These are phyloP conservation scores for Noctua comes DNA, from an alignment of 2,888 invertebrate genomes.

Conservation along the genomic window DNA sequence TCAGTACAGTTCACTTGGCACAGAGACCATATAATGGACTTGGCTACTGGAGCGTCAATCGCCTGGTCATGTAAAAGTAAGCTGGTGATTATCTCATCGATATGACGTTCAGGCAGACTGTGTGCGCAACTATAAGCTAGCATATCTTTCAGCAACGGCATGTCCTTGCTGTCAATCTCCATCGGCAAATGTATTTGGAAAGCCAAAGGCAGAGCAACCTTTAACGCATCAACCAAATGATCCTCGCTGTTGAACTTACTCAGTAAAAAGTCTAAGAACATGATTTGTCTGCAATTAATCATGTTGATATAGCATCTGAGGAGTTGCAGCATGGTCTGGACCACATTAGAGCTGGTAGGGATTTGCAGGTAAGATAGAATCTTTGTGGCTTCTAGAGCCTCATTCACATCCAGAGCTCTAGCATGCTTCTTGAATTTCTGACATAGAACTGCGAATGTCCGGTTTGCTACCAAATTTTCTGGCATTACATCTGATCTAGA, in stretches of 20 bases:
- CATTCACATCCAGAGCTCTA: constrained; percentile 87
- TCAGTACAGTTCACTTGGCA: constrained; percentile 86
- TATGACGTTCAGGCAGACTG: constrained; percentile 86
- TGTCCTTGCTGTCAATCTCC: constrained; percentile 90
- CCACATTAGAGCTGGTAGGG: constrained; percentile 89
- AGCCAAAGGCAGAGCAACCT: constrained; percentile 92
- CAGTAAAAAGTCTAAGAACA: constrained; percentile 91
- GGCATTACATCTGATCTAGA: constrained; percentile 76
- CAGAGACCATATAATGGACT: constrained; percentile 90
- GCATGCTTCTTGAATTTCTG: constrained; percentile 89
- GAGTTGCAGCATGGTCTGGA: constrained; percentile 92
- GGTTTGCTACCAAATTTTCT: constrained; percentile 86
- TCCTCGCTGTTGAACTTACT: constrained; percentile 84
- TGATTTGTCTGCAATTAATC: constrained; percentile 90
- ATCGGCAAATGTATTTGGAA: constrained; percentile 91
- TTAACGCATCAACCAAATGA: constrained; percentile 91
- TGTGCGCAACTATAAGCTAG: constrained; percentile 88
- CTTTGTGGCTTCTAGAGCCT: constrained; percentile 91
- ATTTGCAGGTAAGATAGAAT: constrained; percentile 90
- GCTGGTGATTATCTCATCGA: constrained; percentile 89
- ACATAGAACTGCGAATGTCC: constrained; percentile 91
- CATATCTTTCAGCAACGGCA: constrained; percentile 88
- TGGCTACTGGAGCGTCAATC: constrained; percentile 85
- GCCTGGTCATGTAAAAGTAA: constrained; percentile 84
- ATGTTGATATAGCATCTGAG: constrained; percentile 91